Percentiles rank a stretch among this genome's conserved stretches.
Evolutionary conservation across 2,797 vertebrate genomes (phyloP).

Genomic region (Apogon hyalosoma): DNA sequence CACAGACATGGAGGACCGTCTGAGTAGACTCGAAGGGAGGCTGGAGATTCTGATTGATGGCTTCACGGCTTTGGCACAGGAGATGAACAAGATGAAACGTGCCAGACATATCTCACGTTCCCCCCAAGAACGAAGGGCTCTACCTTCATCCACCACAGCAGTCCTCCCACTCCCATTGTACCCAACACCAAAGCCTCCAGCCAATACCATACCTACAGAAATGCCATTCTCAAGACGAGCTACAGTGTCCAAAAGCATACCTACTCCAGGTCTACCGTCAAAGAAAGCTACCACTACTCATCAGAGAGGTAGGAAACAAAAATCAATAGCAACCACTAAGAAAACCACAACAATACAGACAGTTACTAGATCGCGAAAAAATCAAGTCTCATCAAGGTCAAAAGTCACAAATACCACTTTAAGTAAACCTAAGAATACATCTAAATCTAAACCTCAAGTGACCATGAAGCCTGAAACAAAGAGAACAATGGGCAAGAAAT

Average conservation of each 20-base stretch:
- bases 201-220: conserved; percentile 28
- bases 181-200: conserved; percentile 38
- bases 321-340: conserved; percentile 23
- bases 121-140: conserved; percentile 42
- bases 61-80: conserved; percentile 82
- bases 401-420: conserved; percentile 45
- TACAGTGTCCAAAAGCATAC: conserved; percentile 64
- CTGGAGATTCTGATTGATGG: conserved; percentile 85
- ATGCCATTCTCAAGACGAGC: conserved; percentile 45
- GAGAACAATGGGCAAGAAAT: conserved; percentile 32
- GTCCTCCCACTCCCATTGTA: conserved; percentile 16
- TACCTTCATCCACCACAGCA: conserved; percentile 38
- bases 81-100: conserved; percentile 82
- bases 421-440: conserved; percentile 31
- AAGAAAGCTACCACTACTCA: conserved; percentile 26
- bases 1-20: conserved; percentile 71
- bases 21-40: conserved; percentile 75
- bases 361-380: conserved; percentile 41
- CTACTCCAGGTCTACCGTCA: conserved; percentile 45
- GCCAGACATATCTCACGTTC: conserved; percentile 59
- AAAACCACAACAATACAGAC: conserved; percentile 36
- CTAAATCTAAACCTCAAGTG: conserved; percentile 41
- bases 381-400: conserved; percentile 34
- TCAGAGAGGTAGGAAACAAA: conserved; percentile 34
- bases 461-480: conserved; percentile 46